Evolutionary conservation across 2,113 vertebrate genomes (phyloP).

Genomic region (Thamnophis sirtalis): DNA sequence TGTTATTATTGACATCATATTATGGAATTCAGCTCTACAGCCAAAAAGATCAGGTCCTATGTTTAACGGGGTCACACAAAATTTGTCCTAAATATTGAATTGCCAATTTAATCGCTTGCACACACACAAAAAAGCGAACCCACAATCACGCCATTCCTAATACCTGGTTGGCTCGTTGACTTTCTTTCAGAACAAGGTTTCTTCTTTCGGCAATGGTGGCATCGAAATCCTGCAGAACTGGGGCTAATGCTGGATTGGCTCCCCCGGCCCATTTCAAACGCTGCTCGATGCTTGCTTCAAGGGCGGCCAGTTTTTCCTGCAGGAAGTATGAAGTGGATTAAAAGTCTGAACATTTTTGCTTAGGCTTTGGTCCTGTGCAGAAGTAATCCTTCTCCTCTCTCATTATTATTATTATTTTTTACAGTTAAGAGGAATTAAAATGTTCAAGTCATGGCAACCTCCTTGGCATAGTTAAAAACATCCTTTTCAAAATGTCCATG

Average conservation of each 20-base stretch:
- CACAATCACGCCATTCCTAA: not conserved
- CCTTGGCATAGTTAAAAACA: not conserved
- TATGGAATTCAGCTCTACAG: not conserved
- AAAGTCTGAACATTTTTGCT: not conserved
- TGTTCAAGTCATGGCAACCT: not conserved
- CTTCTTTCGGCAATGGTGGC: constrained; percentile 91
- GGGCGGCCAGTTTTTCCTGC: constrained; percentile 89
- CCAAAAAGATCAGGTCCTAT: not conserved
- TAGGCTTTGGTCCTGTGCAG: not conserved
- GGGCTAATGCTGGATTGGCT: constrained; percentile 91
- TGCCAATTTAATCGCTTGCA: not conserved
- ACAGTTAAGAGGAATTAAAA: not conserved
- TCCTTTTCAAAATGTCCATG: not conserved
- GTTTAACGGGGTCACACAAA: not conserved
- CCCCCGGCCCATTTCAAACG: constrained; percentile 98
- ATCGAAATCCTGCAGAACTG: constrained; percentile 97
- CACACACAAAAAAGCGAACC: not conserved
- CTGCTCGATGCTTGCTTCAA: constrained; percentile 97
- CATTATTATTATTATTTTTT: not conserved
- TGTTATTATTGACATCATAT: not conserved
- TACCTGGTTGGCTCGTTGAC: constrained; percentile 91
- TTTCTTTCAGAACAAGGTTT: constrained; percentile 87
- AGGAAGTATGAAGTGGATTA: not conserved
- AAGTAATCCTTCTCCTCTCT: not conserved
- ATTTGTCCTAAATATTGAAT: not conserved